These are phyloP conservation scores for Coelopa frigida DNA, from an alignment of 1,140 invertebrate species.

Conservation along the genomic window DNA sequence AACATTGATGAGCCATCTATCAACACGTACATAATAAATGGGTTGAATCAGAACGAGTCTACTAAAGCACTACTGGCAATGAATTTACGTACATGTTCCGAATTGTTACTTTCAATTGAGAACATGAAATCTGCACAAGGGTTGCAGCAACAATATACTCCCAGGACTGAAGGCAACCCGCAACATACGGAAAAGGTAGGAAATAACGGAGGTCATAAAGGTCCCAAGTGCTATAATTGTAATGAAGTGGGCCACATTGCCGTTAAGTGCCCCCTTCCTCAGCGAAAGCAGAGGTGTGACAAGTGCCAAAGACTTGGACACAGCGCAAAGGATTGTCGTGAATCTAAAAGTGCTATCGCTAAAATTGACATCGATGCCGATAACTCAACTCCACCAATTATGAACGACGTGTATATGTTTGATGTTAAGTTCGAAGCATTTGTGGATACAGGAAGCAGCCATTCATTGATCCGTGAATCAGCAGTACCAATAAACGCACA, in stretches of 20 bases:
- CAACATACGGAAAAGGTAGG: too few species aligned
- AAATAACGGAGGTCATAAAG: too few species aligned
- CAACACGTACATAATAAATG: neutral
- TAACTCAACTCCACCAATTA: too few species aligned
- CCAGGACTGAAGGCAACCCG: neutral
- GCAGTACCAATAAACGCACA: neutral
- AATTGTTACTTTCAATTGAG: neutral
- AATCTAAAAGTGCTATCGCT: neutral
- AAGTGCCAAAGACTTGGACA: too few species aligned
- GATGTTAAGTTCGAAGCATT: too few species aligned
- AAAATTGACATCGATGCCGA: too few species aligned
- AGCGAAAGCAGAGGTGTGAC: too few species aligned
- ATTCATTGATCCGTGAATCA: neutral
- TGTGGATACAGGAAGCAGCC: neutral
- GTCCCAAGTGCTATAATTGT: slow-evolving; percentile 4
- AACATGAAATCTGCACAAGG: neutral
- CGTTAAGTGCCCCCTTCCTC: too few species aligned
- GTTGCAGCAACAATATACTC: neutral
- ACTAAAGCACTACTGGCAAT: neutral
- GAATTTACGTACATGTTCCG: neutral
- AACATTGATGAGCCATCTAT: slow-evolving; percentile 3
- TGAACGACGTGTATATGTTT: too few species aligned
- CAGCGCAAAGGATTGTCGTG: neutral
- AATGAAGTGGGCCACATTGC: neutral
- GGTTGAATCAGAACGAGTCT: neutral